phyloP scores from a whole-genome alignment of 2,888 invertebrate genomes.

The Pimpla rufipes region DNA sequence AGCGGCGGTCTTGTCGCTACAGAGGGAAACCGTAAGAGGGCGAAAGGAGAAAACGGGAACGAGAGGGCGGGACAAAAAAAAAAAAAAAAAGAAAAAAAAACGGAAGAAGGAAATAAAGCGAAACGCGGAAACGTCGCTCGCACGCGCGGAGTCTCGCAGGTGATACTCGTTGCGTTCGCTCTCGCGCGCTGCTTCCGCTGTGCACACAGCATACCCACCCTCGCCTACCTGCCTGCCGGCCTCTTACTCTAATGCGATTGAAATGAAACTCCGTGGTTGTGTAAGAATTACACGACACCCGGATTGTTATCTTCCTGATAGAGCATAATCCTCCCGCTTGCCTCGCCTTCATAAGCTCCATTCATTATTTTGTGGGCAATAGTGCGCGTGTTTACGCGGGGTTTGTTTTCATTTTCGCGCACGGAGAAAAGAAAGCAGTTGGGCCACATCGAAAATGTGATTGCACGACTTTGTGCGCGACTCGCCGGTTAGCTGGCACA shows the following conservation, averaged over 20 bases:
- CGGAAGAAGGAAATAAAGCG: constrained; percentile 28
- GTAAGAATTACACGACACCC: constrained; percentile 5
- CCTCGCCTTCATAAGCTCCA: not conserved
- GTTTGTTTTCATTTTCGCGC: not conserved
- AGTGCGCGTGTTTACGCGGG: not conserved
- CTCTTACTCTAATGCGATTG: constrained; percentile 34
- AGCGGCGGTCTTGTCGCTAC: constrained; percentile 47
- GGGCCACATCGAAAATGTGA: too few relatives aligned
- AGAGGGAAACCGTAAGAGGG: constrained; percentile 22
- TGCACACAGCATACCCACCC: not conserved
- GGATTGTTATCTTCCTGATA: constrained; percentile 48
- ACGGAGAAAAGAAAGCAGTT: too few relatives aligned
- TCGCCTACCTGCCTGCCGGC: not conserved
- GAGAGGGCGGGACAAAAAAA: constrained; percentile 24
- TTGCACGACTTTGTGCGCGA: too few relatives aligned
- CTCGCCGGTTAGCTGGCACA: too few relatives aligned
- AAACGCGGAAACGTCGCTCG: constrained; percentile 29
- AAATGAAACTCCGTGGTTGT: constrained; percentile 1
- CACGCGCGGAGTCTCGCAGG: not conserved
- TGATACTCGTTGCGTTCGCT: constrained; percentile 4
- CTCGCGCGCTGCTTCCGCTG: not conserved
- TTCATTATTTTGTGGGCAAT: constrained; percentile 1
- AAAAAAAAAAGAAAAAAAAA: constrained; percentile 46
- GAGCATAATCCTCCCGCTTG: not conserved
- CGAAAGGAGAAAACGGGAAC: constrained; percentile 15